Base-by-base conservation (phyloP, 2,888 invertebrate species). In the Zaprionus bogoriensis region DNA sequence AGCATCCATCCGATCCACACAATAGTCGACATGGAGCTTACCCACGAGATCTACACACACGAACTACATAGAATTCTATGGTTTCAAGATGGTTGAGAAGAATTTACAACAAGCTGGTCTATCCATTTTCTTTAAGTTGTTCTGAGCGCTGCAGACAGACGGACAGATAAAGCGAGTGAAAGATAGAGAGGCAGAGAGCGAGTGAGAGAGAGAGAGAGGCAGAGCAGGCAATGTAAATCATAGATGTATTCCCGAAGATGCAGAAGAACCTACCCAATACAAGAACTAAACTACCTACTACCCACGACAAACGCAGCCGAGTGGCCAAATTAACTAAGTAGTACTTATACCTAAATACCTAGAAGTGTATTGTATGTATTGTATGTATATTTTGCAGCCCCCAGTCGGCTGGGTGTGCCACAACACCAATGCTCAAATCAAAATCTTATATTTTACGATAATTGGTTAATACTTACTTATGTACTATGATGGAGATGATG, bases 311-410 rank as follows among this genome's bases (percentile, higher is more conserved):
- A 84, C 44, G 74, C 82, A 80, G 80, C 85, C 85, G 20, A 84
- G 80, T 78, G 80, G 80, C 80, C 80, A 81, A 81, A 81, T 81
- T 84, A 84, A 76, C 76, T 81, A 81, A 84, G 82, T 83, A 84
- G 68, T 57, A 58, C 20, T 70, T 81, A 73, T 75, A 81, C 76
- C 66, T 75, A 32, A 47, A 44, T 58, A 58, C 57, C 36, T 71
- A 74, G 60, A 62, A 50, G 60, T 17, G 36, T 41, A 60, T 64
- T 57, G 69, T 63, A 67, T 77, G 70, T 67, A 65, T 61, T 59
- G 75, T 74, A 71, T 79, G 80, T 83, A 83, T 77, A 80, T 79
- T 80, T 76, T 79, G 77, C 77, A 69, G 82, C 79, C 76, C 75
- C 66, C 53, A 64, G 63, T 47, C 54, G 73, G 73, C 73, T 78